These are phyloP conservation scores for Thymallus thymallus DNA, from an alignment of 2,113 vertebrate species.

Conservation along the genomic window DNA sequence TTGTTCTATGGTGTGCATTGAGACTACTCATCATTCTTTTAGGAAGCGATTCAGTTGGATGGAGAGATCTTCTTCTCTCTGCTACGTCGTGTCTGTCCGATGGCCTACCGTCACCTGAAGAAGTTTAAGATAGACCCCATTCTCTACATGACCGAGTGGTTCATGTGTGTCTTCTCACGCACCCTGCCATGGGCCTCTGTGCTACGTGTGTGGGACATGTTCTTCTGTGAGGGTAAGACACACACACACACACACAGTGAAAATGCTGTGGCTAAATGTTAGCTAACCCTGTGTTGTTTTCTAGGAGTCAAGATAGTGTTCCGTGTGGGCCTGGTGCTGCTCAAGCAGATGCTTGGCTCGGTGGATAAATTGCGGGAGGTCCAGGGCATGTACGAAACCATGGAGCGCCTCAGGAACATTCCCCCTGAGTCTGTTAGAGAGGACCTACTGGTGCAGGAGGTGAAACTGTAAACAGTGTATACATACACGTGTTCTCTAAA, in stretches of 20 bases:
- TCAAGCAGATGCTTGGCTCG: slow-evolving; percentile 85
- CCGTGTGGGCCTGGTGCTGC: slow-evolving; percentile 86
- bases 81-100: slow-evolving; percentile 80
- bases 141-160: slow-evolving; percentile 94
- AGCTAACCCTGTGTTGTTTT: neutral
- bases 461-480: slow-evolving; percentile 39
- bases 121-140: slow-evolving; percentile 89
- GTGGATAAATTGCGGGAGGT: slow-evolving; percentile 86
- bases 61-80: slow-evolving; percentile 90
- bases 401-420: slow-evolving; percentile 88
- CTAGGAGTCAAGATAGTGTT: slow-evolving; percentile 90
- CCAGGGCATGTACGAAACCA: slow-evolving; percentile 93
- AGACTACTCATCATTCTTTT: neutral
- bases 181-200: slow-evolving; percentile 87
- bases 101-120: slow-evolving; percentile 88
- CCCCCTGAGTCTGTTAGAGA: slow-evolving; percentile 80
- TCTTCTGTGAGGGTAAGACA: slow-evolving; percentile 90
- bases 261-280: neutral
- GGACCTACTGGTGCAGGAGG: slow-evolving; percentile 84
- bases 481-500: slow-evolving; percentile 21
- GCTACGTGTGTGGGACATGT: slow-evolving; percentile 94
- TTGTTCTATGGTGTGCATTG: neutral
- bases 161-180: slow-evolving; percentile 92
- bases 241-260: neutral
- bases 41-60: slow-evolving; percentile 92